Evolutionary conservation across 2,888 invertebrate genomes (phyloP), one percentile per base, ranked within the genome.

Genomic region (Cephus rjabovi): DNA sequence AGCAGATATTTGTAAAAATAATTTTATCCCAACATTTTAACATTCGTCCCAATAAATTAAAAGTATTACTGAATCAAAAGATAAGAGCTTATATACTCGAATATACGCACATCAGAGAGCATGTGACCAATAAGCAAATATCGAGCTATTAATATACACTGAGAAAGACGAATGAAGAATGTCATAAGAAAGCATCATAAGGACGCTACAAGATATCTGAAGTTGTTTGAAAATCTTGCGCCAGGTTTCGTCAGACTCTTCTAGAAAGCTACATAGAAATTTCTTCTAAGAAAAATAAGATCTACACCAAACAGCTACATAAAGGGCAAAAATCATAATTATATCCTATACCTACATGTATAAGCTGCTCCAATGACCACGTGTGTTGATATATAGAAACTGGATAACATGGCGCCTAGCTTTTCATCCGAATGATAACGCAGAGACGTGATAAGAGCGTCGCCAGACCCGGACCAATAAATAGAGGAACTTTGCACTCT

Each of bases 401-500:
- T 56, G 40, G 78, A 80, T 37, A 77, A 73, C 76, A 81, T 82
- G 79, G 79, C 79, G 79, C 79, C 79, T 76, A 34, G 76, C 76
- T 79, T 79, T 74, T 79, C 71, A 70, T 76, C 75, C 73, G 75
- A n/a, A 75, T 77, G 87, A 88, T 86, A 87, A 86, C 83, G 79
- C 76, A 79, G 79, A 77, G 79, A 83, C 40, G 15, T 74, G 85
- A 84, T 80, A 83, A 81, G 82, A 74, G 76, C 77, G 82, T 81
- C 76, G 69, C 40, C 80, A 77, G 82, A 79, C 85, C 78, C 82
- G 85, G 85, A 81, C 87, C 83, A 88, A 89, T 89, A 89, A 87
- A 89, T 89, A 84, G 82, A 73, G 86, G 80, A 84, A 88, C 89
- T 88, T 87, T 88, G 88, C 83, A 85, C 86, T 84, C 81, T 76